Evolutionary conservation across 2,888 invertebrate genomes (phyloP).

Genomic region (Perithous albicinctus): DNA sequence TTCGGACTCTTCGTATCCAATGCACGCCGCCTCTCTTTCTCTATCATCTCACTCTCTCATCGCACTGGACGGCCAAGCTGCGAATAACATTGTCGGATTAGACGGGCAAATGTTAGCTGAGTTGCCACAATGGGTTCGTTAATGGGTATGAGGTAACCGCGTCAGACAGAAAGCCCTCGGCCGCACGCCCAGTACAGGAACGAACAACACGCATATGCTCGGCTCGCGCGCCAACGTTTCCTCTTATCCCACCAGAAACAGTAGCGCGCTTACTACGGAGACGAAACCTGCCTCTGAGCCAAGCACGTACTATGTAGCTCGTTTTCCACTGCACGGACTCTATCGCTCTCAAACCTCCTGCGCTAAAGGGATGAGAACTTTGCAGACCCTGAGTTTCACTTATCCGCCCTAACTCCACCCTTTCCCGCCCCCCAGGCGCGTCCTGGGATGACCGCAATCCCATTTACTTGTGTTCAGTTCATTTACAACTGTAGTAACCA

Average conservation of each 20-base stretch:
- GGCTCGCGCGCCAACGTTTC: slow-evolving; percentile 7
- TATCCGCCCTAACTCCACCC: too few species aligned
- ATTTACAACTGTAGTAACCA: slow-evolving; percentile 6
- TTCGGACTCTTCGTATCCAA: neutral
- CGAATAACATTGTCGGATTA: slow-evolving; percentile 78
- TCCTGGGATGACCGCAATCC: slow-evolving; percentile 15
- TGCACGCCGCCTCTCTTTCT: too few species aligned
- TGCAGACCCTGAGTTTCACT: slow-evolving; percentile 49
- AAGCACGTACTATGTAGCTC: slow-evolving; percentile 43
- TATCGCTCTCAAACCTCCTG: slow-evolving; percentile 17
- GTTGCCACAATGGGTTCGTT: slow-evolving; percentile 82
- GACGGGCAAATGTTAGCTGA: slow-evolving; percentile 79
- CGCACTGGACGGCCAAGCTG: slow-evolving; percentile 71
- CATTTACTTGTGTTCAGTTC: slow-evolving; percentile 48
- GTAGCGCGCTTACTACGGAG: slow-evolving; percentile 17
- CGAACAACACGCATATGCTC: slow-evolving; percentile 58
- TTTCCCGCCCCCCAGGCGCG: too few species aligned
- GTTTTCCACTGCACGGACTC: slow-evolving; percentile 59
- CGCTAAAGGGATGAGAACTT: slow-evolving; percentile 64
- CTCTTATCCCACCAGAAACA: neutral
- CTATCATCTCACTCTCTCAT: too few species aligned
- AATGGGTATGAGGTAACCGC: slow-evolving; percentile 79
- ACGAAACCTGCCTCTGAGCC: slow-evolving; percentile 41
- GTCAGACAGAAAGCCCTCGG: slow-evolving; percentile 74
- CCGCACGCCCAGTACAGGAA: slow-evolving; percentile 21